Percentiles rank a stretch among this genome's conserved stretches.
Conservation (phyloP, 2,888 invertebrate species). For the Amblyjoppa proteus region DNA sequence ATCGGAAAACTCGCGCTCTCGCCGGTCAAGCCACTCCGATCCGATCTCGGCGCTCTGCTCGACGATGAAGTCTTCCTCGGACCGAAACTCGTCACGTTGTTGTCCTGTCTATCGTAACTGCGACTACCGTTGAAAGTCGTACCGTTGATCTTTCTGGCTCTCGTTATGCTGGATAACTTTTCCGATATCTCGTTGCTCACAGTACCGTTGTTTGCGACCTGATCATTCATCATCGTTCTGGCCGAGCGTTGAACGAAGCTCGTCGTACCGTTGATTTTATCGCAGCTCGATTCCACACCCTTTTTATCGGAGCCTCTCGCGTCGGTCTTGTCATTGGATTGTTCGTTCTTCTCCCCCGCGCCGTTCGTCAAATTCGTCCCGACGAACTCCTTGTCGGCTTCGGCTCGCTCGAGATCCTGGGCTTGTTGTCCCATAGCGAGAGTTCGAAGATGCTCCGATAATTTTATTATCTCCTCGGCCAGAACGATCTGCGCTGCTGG, state of each 20-base stretch:
- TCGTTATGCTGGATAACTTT: slow-evolving; percentile 79
- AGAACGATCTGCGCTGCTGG: slow-evolving; percentile 85
- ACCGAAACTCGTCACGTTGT: slow-evolving; percentile 39
- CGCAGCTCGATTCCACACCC: not conserved
- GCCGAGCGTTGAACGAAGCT: not conserved
- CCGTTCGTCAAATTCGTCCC: not conserved
- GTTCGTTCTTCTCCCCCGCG: not conserved
- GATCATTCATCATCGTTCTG: not conserved
- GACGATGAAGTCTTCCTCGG: slow-evolving; percentile 63
- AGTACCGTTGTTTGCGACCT: slow-evolving; percentile 1
- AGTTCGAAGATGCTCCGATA: slow-evolving; percentile 90
- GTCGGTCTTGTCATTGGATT: not conserved
- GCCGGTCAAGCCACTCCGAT: slow-evolving; percentile 16
- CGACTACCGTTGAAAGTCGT: slow-evolving; percentile 81
- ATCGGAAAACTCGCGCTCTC: not conserved
- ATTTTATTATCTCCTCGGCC: slow-evolving; percentile 93
- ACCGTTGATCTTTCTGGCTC: slow-evolving; percentile 80
- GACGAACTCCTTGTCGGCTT: not conserved
- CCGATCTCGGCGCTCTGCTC: slow-evolving; percentile 13
- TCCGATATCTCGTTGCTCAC: slow-evolving; percentile 81
- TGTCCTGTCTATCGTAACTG: slow-evolving; percentile 70
- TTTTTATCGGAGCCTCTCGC: slow-evolving; percentile 7
- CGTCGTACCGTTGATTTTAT: slow-evolving; percentile 25
- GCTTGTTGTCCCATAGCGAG: slow-evolving; percentile 73
- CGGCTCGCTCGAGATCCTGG: not conserved